phyloP scores from a whole-genome alignment of 2,797 vertebrate species.

The Heteromormyrus szaboi region DNA sequence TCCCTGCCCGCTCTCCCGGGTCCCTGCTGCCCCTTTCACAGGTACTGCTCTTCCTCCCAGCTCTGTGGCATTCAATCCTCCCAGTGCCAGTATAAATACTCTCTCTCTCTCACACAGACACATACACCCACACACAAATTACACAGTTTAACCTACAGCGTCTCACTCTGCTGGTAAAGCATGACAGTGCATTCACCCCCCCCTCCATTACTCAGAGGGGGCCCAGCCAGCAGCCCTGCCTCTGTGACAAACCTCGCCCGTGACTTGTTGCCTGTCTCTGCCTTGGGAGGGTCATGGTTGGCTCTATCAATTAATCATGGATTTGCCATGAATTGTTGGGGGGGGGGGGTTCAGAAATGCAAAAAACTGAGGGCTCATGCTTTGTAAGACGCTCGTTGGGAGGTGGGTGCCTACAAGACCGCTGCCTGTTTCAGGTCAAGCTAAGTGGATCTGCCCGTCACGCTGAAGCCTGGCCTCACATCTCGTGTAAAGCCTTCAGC shows the following conservation, averaged over 20 bases:
- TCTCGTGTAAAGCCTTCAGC: not conserved
- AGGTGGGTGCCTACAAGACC: not conserved
- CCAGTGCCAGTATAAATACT: constrained; percentile 21
- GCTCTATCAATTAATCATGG: not conserved
- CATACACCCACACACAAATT: constrained; percentile 19
- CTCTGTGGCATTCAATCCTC: constrained; percentile 14
- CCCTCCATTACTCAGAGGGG: not conserved
- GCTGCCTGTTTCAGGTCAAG: not conserved
- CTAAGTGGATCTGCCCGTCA: not conserved
- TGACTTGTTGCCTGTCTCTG: not conserved
- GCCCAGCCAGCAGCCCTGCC: not conserved
- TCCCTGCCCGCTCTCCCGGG: not conserved
- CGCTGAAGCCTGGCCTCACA: not conserved
- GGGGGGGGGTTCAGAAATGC: not conserved
- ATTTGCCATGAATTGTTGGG: not conserved
- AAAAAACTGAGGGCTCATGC: not conserved
- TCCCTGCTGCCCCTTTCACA: not conserved
- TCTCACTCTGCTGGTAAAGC: not conserved
- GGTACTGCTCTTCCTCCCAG: not conserved
- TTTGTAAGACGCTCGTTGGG: not conserved
- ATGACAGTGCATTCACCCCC: not conserved
- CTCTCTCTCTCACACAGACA: constrained; percentile 11
- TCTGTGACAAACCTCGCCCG: not conserved
- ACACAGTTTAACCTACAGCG: constrained; percentile 9
- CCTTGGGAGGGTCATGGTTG: not conserved